phyloP scores from a whole-genome alignment of 1,140 invertebrate genomes.

The Metaphire vulgaris region DNA sequence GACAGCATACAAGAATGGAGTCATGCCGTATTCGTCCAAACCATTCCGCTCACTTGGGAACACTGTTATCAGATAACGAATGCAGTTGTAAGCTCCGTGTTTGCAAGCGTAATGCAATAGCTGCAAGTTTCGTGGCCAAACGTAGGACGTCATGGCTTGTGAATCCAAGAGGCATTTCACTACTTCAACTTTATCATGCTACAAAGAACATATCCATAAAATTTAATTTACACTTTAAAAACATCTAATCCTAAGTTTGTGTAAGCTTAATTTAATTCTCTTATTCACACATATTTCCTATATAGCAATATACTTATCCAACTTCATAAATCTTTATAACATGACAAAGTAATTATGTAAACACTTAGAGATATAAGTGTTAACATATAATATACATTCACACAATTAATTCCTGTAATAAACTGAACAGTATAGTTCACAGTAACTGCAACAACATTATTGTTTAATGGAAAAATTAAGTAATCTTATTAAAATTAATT shows the following conservation, averaged over 20 bases:
- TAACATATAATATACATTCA: too few relatives aligned
- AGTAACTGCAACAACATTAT: too few relatives aligned
- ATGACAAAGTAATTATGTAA: too few relatives aligned
- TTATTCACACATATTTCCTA: too few relatives aligned
- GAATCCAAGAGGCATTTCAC: constrained; percentile 34
- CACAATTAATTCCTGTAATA: too few relatives aligned
- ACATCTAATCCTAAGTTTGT: background rate
- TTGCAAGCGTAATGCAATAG: constrained; percentile 40
- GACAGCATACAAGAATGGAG: constrained; percentile 42
- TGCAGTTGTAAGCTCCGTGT: constrained; percentile 38
- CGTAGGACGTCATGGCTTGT: constrained; percentile 22
- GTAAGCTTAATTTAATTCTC: too few relatives aligned
- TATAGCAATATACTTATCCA: too few relatives aligned
- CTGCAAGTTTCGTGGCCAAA: constrained; percentile 8
- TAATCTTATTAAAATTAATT: too few relatives aligned
- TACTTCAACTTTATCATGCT: constrained; percentile 36
- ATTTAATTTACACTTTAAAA: constrained; percentile 27
- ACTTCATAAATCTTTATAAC: too few relatives aligned
- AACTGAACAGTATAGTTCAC: too few relatives aligned
- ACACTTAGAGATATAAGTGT: too few relatives aligned
- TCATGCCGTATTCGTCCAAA: constrained; percentile 37
- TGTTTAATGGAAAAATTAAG: too few relatives aligned
- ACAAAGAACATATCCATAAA: constrained; percentile 36
- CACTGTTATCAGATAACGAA: constrained; percentile 37
- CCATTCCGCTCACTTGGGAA: constrained; percentile 39